A percentile compares a stretch with the other conserved stretches of the same genome.
Conservation (phyloP, 2,113 vertebrate species). For the Cercopithecus mona region DNA sequence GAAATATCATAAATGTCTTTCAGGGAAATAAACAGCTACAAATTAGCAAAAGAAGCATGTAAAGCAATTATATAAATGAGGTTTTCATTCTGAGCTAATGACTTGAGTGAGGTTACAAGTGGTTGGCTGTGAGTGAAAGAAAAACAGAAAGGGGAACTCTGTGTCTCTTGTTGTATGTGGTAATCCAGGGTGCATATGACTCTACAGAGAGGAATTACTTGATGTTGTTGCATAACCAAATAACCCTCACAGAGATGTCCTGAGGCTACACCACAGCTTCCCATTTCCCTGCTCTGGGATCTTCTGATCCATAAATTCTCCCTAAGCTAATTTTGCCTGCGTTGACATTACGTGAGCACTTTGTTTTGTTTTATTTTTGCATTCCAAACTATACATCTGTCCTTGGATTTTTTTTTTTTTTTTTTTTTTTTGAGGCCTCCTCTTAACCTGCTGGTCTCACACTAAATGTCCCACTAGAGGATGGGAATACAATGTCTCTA, state of each 20-base stretch:
- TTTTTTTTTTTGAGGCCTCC: neutral
- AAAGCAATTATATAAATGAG: constrained; percentile 17
- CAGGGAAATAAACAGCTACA: constrained; percentile 26
- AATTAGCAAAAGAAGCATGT: neutral
- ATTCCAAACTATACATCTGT: neutral
- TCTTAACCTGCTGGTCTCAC: neutral
- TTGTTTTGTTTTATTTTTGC: constrained; percentile 13
- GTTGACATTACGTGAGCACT: neutral
- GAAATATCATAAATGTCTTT: constrained; percentile 28
- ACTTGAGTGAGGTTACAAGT: constrained; percentile 12
- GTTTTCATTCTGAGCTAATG: constrained; percentile 48
- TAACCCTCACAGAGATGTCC: neutral
- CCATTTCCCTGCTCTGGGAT: neutral
- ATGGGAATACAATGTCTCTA: neutral
- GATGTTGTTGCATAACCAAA: constrained; percentile 32
- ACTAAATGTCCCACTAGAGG: neutral
- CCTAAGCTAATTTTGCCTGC: neutral
- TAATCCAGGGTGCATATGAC: neutral
- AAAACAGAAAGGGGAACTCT: constrained; percentile 32
- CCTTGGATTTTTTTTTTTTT: neutral
- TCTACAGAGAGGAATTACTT: constrained; percentile 35
- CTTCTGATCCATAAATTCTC: neutral
- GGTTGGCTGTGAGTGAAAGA: constrained; percentile 15
- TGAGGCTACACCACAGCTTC: neutral
- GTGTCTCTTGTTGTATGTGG: neutral